Conservation (phyloP, 2,888 invertebrate species). For the Acrobasis suavella region DNA sequence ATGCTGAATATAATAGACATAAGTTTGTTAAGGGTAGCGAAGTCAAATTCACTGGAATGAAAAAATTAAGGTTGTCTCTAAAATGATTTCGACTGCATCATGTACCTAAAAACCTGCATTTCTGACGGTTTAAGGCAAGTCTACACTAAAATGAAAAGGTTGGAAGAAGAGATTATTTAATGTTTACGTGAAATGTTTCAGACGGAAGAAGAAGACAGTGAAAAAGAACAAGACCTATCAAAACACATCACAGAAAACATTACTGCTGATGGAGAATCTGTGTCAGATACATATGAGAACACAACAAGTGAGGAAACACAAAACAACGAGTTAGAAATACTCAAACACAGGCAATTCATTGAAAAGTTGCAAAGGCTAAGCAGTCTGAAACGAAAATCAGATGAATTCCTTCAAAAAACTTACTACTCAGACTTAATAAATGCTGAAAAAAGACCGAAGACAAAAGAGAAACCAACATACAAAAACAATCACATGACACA, state of each 20-base stretch:
- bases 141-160: not conserved
- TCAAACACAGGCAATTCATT: conserved; percentile 71
- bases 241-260: conserved; percentile 56
- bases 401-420: conserved; percentile 71
- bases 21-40: too few species aligned
- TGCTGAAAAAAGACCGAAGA: conserved; percentile 69
- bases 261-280: conserved; percentile 59
- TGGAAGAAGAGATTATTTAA: not conserved
- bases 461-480: conserved; percentile 60
- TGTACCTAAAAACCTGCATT: too few species aligned
- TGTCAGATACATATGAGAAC: conserved; percentile 59
- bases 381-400: conserved; percentile 74
- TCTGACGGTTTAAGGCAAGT: too few species aligned
- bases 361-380: conserved; percentile 73
- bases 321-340: conserved; percentile 57
- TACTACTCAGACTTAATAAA: conserved; percentile 65
- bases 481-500: conserved; percentile 55
- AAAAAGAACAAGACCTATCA: conserved; percentile 60
- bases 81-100: too few species aligned
- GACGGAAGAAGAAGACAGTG: conserved; percentile 71
- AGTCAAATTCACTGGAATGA: too few species aligned
- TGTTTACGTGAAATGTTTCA: conserved; percentile 38
- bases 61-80: too few species aligned
- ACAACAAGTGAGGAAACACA: conserved; percentile 54
- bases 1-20: too few species aligned